Conservation (phyloP, 2,888 invertebrate species). For the Drosophila limbata region DNA sequence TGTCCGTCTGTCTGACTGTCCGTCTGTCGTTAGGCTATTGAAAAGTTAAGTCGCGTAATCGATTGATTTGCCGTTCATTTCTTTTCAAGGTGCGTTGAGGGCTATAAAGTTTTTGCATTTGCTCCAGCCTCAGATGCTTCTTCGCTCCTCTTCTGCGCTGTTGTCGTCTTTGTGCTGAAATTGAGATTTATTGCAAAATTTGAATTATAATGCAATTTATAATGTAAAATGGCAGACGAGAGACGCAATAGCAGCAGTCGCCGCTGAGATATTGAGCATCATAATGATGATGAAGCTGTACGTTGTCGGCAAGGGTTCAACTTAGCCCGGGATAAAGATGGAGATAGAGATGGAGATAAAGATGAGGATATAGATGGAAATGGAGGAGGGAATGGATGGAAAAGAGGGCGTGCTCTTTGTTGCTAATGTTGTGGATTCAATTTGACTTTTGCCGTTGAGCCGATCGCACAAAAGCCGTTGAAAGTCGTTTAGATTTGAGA, state of each 20-base stretch:
- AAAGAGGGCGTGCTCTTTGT: constrained; percentile 51
- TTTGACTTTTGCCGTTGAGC: constrained; percentile 63
- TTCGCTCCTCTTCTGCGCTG: not conserved
- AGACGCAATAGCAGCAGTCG: constrained; percentile 45
- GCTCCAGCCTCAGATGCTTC: not conserved
- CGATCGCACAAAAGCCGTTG: constrained; percentile 50
- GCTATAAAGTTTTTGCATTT: constrained; percentile 59
- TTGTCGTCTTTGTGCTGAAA: constrained; percentile 71
- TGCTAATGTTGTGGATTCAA: constrained; percentile 75
- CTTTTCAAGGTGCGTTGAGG: constrained; percentile 69
- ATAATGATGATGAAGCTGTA: constrained; percentile 69
- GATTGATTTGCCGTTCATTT: constrained; percentile 77
- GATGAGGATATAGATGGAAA: not conserved
- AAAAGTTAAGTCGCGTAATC: constrained; percentile 83
- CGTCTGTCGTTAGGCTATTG: constrained; percentile 68
- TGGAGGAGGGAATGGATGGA: not conserved
- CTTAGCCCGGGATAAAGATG: not conserved
- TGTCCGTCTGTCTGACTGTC: constrained; percentile 11
- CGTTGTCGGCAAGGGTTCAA: constrained; percentile 50
- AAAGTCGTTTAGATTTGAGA: constrained; percentile 58
- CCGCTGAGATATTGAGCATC: constrained; percentile 67
- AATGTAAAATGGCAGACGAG: constrained; percentile 73
- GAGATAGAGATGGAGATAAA: not conserved
- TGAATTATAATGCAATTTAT: constrained; percentile 82
- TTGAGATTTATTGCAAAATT: constrained; percentile 82